Percentiles rank a stretch among this genome's conserved stretches.
These are phyloP conservation scores for Cephalotes varians DNA, from an alignment of 2,888 invertebrate species.

Conservation along the genomic window DNA sequence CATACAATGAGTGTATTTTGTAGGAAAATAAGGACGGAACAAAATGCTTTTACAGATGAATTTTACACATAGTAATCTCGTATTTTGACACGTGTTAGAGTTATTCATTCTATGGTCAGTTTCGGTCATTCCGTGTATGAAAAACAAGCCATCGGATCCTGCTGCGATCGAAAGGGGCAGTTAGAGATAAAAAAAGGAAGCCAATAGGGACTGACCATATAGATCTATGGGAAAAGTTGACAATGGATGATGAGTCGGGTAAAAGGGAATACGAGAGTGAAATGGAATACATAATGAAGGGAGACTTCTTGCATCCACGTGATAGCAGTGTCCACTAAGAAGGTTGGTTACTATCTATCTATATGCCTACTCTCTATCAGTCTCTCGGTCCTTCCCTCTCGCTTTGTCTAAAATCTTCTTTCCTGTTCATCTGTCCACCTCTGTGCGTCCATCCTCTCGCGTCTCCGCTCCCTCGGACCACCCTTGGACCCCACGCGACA, in stretches of 20 bases:
- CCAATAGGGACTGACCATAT: constrained; percentile 27
- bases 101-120: constrained; percentile 15
- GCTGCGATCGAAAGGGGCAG: neutral
- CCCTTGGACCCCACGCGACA: constrained; percentile 66
- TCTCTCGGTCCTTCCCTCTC: constrained; percentile 63
- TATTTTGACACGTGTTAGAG: neutral
- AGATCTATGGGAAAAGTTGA: constrained; percentile 79
- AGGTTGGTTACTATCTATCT: constrained; percentile 71
- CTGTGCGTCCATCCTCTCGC: neutral
- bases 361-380: constrained; percentile 59
- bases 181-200: constrained; percentile 30
- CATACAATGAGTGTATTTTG: neutral
- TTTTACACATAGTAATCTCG: neutral
- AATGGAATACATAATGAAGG: constrained; percentile 85
- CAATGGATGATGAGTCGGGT: constrained; percentile 80
- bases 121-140: constrained; percentile 2
- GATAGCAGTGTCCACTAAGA: constrained; percentile 67
- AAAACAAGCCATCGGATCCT: constrained; percentile 2
- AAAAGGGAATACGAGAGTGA: constrained; percentile 84
- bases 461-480: constrained; percentile 9
- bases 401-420: constrained; percentile 58
- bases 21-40: neutral
- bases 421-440: constrained; percentile 14
- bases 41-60: neutral
- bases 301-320: constrained; percentile 75